Conservation (phyloP, 2,113 vertebrate genomes). For the Melanostigma gelatinosum region DNA sequence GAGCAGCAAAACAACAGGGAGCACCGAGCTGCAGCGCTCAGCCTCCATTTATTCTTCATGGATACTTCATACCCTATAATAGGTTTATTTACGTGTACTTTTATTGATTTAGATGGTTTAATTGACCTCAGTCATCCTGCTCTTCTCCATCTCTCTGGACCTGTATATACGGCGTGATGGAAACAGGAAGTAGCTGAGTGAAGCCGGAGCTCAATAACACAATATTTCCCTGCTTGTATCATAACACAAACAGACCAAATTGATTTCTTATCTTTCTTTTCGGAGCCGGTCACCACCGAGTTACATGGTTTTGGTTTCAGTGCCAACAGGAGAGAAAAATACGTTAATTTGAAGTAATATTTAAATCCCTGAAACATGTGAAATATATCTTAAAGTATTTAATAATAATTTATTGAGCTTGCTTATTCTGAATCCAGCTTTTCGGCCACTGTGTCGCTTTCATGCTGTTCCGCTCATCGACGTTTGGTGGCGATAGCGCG, state of each 20-base stretch:
- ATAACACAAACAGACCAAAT: neutral
- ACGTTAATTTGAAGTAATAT: no score
- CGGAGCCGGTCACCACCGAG: no score
- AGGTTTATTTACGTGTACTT: neutral
- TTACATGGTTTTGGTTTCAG: no score
- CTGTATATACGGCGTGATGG: neutral
- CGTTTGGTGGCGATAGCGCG: neutral
- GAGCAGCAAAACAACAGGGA: slow-evolving; percentile 8
- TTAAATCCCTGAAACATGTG: neutral
- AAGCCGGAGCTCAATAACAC: no score
- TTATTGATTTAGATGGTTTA: neutral
- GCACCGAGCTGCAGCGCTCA: neutral
- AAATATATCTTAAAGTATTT: neutral
- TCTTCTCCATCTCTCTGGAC: neutral
- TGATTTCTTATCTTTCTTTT: neutral
- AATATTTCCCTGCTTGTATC: neutral
- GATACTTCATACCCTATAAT: no score
- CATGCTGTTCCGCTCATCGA: neutral
- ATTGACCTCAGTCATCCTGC: neutral
- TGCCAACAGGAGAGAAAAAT: no score
- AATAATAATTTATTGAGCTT: neutral
- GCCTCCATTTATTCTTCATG: neutral
- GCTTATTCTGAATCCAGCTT: neutral
- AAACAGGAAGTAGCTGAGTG: neutral
- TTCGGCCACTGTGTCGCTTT: neutral